Percentiles rank a stretch among this genome's conserved stretches.
Evolutionary conservation across 2,797 vertebrate genomes (phyloP).

Genomic region (Acanthiza pusilla): DNA sequence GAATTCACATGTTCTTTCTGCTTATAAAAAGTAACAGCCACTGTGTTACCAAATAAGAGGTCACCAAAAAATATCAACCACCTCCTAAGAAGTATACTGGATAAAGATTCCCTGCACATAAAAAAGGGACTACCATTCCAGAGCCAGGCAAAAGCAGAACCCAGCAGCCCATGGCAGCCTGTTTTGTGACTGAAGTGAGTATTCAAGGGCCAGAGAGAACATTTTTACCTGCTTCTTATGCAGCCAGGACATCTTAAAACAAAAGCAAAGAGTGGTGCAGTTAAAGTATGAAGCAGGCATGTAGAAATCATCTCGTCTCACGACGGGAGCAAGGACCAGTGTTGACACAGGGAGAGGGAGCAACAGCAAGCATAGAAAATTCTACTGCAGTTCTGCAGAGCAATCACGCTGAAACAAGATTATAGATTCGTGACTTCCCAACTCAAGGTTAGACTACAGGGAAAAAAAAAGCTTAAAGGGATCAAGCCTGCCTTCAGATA

Average conservation of each 20-base stretch:
- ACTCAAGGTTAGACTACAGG: slow-evolving; percentile 46
- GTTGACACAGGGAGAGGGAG: not conserved
- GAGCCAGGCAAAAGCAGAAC: not conserved
- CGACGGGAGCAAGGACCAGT: not conserved
- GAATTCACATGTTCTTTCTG: not conserved
- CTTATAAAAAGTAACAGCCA: not conserved
- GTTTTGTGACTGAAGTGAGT: not conserved
- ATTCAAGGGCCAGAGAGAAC: not conserved
- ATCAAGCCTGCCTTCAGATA: slow-evolving; percentile 19
- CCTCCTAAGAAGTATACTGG: not conserved
- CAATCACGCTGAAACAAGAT: slow-evolving; percentile 52
- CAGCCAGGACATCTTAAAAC: not conserved
- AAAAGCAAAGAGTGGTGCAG: not conserved
- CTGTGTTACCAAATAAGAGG: not conserved
- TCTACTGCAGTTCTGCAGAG: slow-evolving; percentile 51
- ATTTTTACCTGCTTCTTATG: not conserved
- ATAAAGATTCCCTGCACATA: not conserved
- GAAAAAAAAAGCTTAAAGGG: slow-evolving; percentile 6
- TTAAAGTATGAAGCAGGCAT: not conserved
- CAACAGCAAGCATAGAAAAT: slow-evolving; percentile 12
- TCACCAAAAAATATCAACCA: not conserved
- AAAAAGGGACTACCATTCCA: not conserved
- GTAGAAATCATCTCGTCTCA: not conserved
- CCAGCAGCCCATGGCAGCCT: not conserved
- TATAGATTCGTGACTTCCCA: slow-evolving; percentile 52